Base-by-base conservation (phyloP, 2,888 invertebrate species). In the Bibio marci region DNA sequence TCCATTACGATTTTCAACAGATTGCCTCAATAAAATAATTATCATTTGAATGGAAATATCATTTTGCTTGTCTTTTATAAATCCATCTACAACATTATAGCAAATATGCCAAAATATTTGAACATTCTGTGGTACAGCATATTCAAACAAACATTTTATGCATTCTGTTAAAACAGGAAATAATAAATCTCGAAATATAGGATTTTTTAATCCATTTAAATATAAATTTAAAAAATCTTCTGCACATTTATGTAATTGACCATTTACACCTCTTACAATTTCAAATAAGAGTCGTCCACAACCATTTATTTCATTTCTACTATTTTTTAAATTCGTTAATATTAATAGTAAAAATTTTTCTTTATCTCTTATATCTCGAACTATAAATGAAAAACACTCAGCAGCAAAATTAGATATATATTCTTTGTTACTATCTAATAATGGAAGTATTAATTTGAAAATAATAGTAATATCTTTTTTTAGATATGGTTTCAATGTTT, bases 301-400 rank as follows among this genome's bases (percentile, higher is more conserved):
- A 5, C 94, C 94, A 38, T 69, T 59, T 13, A 77, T 64, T 44
- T 80, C 77, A 80, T 81, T 69, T 63, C 82, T 81, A 62, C 80
- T 73, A 12, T 65, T 66, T 45, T 74, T 63, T 28, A 90, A 65
- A 38, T 74, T 72, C 46, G 66, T 66, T 28, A 91, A 59, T 30
- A 90, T 59, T 33, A 80, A 65, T 34, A 68, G 66, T 30, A 91
- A 58, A 55, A 92, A 79, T 37, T 71, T 71, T 25, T 73, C 70
- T 50, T 78, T 80, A 50, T 91, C 82, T 47, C 75, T 78, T 11
- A 87, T 77, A 67, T 88, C 88, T 46, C 94, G 69, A 3, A 90
- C 82, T 2, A 97, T 80, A 66, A 90, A 95, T 1, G 94, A 83
- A 67, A 95, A 94, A 59, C 91, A 86, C 63, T 95, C 92, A 0